These are phyloP conservation scores for Euglossa dilemma DNA, from an alignment of 1,140 invertebrate species.

Conservation along the genomic window DNA sequence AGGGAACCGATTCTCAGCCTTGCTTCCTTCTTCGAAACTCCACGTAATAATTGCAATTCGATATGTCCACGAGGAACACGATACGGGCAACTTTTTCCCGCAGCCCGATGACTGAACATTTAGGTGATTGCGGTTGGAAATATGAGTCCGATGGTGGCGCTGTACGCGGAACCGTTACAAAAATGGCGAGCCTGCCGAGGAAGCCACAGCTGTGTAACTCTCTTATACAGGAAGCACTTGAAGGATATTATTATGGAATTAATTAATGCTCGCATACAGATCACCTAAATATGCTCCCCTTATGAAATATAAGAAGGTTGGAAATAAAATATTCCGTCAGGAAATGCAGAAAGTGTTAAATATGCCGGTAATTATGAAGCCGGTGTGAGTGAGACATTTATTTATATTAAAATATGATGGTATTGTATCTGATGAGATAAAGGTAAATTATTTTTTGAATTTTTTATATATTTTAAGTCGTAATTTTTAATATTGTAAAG, in stretches of 20 bases:
- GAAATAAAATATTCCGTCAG: too few relatives aligned
- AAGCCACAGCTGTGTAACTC: conserved; percentile 23
- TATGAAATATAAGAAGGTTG: background rate
- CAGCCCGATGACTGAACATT: conserved; percentile 39
- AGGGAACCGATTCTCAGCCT: background rate
- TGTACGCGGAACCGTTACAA: conserved; percentile 7
- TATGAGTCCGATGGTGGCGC: conserved; percentile 1
- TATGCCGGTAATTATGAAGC: too few relatives aligned
- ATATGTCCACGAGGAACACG: conserved; percentile 56
- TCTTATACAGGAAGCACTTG: conserved; percentile 18
- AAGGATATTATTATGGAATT: background rate
- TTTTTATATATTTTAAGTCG: too few relatives aligned
- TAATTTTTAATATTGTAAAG: too few relatives aligned
- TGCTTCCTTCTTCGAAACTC: background rate
- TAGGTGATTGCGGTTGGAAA: conserved; percentile 47
- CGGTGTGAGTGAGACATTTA: too few relatives aligned
- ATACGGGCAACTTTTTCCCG: conserved; percentile 48
- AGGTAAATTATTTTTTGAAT: too few relatives aligned
- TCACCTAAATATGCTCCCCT: background rate
- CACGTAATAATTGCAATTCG: conserved; percentile 46
- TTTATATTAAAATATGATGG: too few relatives aligned
- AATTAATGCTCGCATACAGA: background rate
- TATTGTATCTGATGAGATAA: too few relatives aligned
- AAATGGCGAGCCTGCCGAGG: background rate
- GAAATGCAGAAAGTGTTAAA: too few relatives aligned